A percentile compares a stretch with the other conserved stretches of the same genome.
These are phyloP conservation scores for Pandemis corylana DNA, from an alignment of 2,888 invertebrate species.

Conservation along the genomic window DNA sequence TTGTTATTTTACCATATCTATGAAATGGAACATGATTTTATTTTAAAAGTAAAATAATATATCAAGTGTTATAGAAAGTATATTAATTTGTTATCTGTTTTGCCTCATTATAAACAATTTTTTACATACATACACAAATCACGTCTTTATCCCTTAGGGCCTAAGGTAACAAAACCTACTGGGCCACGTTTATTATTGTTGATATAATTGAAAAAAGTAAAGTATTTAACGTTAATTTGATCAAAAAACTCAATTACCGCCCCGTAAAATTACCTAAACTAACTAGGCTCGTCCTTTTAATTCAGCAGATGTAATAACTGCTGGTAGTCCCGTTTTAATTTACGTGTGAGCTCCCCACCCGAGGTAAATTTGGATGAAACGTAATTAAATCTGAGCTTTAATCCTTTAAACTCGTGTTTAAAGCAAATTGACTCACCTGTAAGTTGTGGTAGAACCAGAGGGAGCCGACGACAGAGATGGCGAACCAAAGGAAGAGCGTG, in stretches of 20 bases:
- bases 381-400: constrained; percentile 20
- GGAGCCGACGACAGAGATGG: constrained; percentile 89
- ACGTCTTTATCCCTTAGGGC: background rate
- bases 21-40: background rate
- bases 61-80: too few relatives aligned
- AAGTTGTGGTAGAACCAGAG: constrained; percentile 94
- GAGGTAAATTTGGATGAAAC: constrained; percentile 23
- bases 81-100: too few relatives aligned
- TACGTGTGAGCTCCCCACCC: constrained; percentile 22
- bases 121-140: background rate
- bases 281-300: constrained; percentile 17
- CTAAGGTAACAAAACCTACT: too few relatives aligned
- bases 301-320: constrained; percentile 16
- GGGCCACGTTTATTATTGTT: too few relatives aligned
- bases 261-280: constrained; percentile 6
- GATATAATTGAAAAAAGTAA: background rate
- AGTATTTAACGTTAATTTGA: constrained; percentile 19
- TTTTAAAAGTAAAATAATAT: background rate
- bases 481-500: constrained; percentile 91
- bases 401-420: constrained; percentile 10
- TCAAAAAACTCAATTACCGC: constrained; percentile 25
- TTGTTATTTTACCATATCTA: background rate
- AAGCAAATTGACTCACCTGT: constrained; percentile 85
- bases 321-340: constrained; percentile 22
- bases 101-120: too few relatives aligned